Evolutionary conservation across 2,888 invertebrate species (phyloP).

Genomic region (Drosophila buzzatii): DNA sequence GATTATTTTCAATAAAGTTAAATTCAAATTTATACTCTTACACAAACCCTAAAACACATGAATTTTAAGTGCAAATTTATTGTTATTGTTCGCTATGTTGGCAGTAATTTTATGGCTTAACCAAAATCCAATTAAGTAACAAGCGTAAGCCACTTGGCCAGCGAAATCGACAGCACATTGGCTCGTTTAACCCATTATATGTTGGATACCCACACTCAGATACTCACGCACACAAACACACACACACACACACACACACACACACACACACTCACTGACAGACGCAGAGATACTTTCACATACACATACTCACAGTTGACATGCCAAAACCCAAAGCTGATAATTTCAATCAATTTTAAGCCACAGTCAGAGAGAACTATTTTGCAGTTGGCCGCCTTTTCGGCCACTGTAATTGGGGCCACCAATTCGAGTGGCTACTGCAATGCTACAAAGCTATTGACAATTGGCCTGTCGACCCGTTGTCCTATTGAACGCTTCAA

Average conservation of each 20-base stretch:
- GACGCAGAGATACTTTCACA: conserved; percentile 1
- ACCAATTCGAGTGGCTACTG: conserved; percentile 27
- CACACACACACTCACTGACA: conserved; percentile 2
- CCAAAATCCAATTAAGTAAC: conserved; percentile 80
- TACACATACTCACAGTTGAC: conserved; percentile 39
- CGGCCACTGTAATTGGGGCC: conserved; percentile 47
- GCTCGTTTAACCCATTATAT: conserved; percentile 79
- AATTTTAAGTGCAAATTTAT: conserved; percentile 69
- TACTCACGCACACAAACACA: conserved; percentile 3
- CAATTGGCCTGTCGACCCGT: conserved; percentile 14
- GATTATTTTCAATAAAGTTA: conserved; percentile 66
- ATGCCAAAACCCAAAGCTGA: conserved; percentile 79
- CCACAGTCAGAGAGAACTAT: conserved; percentile 52
- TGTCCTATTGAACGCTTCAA: conserved; percentile 24
- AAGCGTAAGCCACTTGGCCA: conserved; percentile 79
- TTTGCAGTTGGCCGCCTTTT: conserved; percentile 59
- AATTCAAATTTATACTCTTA: conserved; percentile 11
- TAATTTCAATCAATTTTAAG: conserved; percentile 82
- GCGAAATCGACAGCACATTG: conserved; percentile 79
- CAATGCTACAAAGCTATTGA: conserved; percentile 25
- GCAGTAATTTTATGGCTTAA: conserved; percentile 75
- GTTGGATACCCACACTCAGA: conserved; percentile 9
- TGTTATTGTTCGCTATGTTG: conserved; percentile 74
- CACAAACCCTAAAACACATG: conserved; percentile 20
- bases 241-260: background rate